phyloP scores from a whole-genome alignment of 2,797 vertebrate genomes.

The Sebastiscus albofasciatus region DNA sequence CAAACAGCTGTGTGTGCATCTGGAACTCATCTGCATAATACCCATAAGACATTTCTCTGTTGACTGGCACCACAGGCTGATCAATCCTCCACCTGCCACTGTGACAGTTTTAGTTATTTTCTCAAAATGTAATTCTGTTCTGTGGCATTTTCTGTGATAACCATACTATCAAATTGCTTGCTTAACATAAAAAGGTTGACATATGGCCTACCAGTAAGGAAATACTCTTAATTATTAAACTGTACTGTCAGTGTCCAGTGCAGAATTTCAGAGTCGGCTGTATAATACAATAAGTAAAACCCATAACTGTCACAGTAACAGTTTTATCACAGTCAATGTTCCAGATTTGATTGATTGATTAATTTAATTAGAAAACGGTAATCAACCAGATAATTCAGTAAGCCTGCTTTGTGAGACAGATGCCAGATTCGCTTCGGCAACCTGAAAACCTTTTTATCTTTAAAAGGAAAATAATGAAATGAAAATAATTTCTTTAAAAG shows the following conservation, averaged over 20 bases:
- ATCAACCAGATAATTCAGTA: background rate
- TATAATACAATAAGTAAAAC: background rate
- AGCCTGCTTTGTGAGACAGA: background rate
- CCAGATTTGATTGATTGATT: background rate
- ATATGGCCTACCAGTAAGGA: background rate
- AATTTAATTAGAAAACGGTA: background rate
- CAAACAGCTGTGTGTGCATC: constrained; percentile 45
- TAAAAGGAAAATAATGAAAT: background rate
- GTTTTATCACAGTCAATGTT: background rate
- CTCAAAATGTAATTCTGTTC: background rate
- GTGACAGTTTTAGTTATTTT: background rate
- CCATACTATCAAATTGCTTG: background rate
- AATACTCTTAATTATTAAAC: background rate
- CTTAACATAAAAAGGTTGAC: background rate
- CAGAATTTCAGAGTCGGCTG: background rate
- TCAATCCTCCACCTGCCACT: background rate
- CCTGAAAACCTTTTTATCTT: background rate
- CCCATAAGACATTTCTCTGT: constrained; percentile 12
- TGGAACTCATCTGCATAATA: constrained; percentile 49
- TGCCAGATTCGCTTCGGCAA: background rate
- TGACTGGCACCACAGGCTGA: constrained; percentile 5
- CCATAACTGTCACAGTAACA: background rate
- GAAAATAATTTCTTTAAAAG: no score
- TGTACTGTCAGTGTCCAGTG: background rate
- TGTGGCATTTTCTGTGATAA: background rate